phyloP scores from a whole-genome alignment of 2,888 invertebrate genomes.

The Gymnoscelis rufifasciata region DNA sequence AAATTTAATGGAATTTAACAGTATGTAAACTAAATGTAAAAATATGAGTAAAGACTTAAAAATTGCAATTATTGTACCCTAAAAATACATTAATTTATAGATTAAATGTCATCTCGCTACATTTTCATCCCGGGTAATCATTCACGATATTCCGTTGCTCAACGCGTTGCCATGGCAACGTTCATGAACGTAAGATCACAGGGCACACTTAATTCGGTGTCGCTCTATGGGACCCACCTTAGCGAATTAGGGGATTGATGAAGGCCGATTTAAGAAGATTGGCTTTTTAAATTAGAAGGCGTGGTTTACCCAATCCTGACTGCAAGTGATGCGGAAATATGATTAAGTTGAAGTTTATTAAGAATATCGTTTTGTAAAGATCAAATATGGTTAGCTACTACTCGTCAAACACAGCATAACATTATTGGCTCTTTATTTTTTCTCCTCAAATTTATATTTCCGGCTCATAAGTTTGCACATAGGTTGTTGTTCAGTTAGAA shows the following conservation, averaged over 20 bases:
- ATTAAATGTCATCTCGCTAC: conserved; percentile 4
- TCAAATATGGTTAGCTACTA: too few relatives aligned
- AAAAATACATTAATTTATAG: too few relatives aligned
- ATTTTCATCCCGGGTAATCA: background rate
- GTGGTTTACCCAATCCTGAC: background rate
- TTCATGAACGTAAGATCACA: conserved; percentile 12
- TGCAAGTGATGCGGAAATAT: background rate
- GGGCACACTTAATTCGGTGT: conserved; percentile 26
- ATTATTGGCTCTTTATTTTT: too few relatives aligned
- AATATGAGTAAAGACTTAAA: too few relatives aligned
- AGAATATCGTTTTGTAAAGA: too few relatives aligned
- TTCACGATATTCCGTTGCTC: conserved; percentile 11
- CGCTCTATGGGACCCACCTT: conserved; percentile 26
- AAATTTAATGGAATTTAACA: too few relatives aligned
- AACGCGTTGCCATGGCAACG: conserved; percentile 13
- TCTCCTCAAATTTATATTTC: too few relatives aligned
- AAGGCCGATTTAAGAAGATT: conserved; percentile 19
- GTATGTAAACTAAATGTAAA: too few relatives aligned
- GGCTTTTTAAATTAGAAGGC: conserved; percentile 19
- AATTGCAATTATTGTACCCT: too few relatives aligned
- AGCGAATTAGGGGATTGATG: conserved; percentile 21
- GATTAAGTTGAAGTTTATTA: background rate
- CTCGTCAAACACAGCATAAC: too few relatives aligned
- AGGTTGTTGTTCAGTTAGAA: too few relatives aligned
- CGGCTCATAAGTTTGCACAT: too few relatives aligned